Evolutionary conservation across 2,113 vertebrate species (phyloP), one percentile per base, ranked within the genome.

Genomic region (Hippocampus zosterae): DNA sequence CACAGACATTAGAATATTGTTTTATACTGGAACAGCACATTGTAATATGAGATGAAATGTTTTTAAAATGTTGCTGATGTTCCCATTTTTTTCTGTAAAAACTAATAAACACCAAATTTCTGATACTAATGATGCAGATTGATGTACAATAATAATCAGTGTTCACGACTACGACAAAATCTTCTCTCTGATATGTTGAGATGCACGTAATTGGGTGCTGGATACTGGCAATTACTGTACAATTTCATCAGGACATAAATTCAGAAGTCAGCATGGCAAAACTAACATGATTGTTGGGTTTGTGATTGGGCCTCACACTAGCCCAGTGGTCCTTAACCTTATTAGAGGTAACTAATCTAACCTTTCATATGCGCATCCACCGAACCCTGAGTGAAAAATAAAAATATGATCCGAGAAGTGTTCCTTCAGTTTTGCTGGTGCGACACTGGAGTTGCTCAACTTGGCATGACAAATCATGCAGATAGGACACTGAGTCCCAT

Each of bases 121-220:
- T 75, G 65, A 85, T 1, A 80, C 64, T 23, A 73, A 70, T 82
- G 57, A 76, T 80, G 69, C 62, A 64, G 68, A 71, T 72, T 82
- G 80, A 86, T 66, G 72, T 76, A 76, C 50, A 84, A 73, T 67
- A 69, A 86, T 84, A 90, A 87, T 25, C 21, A 81, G 73, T 75
- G 50, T 74, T 37, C 78, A 52, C 73, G 60, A 40, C 5, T 25
- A 41, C 5, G 15, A 12, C 56, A 27, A 59, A 29, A 59, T 59
- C 25, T 29, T 27, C n/a, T 53, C 10, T 33, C 33, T 18, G 2
- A 33, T 18, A 18, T 33, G 33, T n/a, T 16, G 27, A 8, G 5
- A 18, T 62, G 19, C 11, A 62, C 10, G 37, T 40, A 21, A 19
- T 50, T 18, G 18, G 19, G 12, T 37, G 33, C 42, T 15, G n/a